A percentile compares a stretch with the other conserved stretches of the same genome.
Evolutionary conservation across 2,113 vertebrate genomes (phyloP).

Genomic region (Butastur rufipennis): DNA sequence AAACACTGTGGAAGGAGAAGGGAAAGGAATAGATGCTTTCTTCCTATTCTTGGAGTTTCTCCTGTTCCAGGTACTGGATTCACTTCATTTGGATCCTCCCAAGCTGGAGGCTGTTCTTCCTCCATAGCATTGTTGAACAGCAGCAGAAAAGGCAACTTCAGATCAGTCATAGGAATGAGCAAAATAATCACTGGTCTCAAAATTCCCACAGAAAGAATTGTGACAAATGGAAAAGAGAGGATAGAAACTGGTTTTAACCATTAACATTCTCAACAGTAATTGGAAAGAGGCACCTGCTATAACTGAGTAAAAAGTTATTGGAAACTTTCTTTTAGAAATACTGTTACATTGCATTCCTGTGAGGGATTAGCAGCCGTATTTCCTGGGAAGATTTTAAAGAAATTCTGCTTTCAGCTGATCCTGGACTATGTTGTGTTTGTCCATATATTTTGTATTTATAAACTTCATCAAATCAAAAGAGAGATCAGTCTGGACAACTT

Average conservation of each 20-base stretch:
- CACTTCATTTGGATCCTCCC: conserved; percentile 54
- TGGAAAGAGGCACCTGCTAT: conserved; percentile 27
- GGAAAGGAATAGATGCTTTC: neutral
- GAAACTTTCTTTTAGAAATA: conserved; percentile 13
- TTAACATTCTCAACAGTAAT: neutral
- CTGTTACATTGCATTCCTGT: neutral
- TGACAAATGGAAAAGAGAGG: conserved; percentile 36
- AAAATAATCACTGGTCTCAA: conserved; percentile 56
- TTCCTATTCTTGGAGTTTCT: conserved; percentile 48
- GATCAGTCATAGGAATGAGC: conserved; percentile 53
- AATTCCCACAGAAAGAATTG: conserved; percentile 60
- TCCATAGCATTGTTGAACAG: conserved; percentile 31
- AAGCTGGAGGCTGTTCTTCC: neutral
- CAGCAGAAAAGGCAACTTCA: conserved; percentile 58
- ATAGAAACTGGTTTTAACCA: neutral
- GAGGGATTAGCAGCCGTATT: neutral
- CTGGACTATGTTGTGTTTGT: neutral
- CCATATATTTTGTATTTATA: neutral
- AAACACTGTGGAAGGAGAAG: neutral
- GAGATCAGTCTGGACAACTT: neutral
- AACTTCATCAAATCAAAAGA: neutral
- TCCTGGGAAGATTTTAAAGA: neutral
- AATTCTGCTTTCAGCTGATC: neutral
- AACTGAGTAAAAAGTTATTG: neutral
- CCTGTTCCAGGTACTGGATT: conserved; percentile 61